Evolutionary conservation across 1,140 invertebrate species (phyloP), one percentile per base, ranked within the genome.

Genomic region (Carcinoscorpius rotundicauda): DNA sequence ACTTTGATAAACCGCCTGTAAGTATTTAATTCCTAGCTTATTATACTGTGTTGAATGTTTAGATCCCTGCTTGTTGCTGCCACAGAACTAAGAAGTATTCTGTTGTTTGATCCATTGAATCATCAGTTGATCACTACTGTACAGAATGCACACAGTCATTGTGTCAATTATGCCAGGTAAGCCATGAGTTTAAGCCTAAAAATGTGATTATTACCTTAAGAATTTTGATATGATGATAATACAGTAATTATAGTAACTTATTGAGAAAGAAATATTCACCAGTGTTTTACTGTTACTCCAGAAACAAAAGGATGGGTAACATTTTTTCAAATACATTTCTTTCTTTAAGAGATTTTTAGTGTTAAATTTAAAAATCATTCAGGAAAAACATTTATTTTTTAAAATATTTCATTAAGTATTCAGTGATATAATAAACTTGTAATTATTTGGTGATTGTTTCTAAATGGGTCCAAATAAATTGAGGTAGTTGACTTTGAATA

Each of bases 81-180:
- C 9, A 95, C 91, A 79, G 91, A 97, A 75, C 88, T 87, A 69
- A 89, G 87, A 73, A 89, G 88, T 70, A 84, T 97, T 70, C 79
- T 94, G 67, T 82, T 94, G 71, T 93, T 92, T 80, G 92, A 96
- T 78, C 88, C 91, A 2, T 78, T 91, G 48, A 89, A 84, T 70
- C 85, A 87, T 72, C 83, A 84, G 71, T 81, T 86, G 63, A 83
- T 92, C 62, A 82, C 86, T 71, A 81, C 84, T 64, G 85, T 93
- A 62, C 82, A 84, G 71, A 84, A 89, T 76, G 92, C 92, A 51
- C 93, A 97, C 75, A 80, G 81, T 50, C 89, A 91, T 75, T 93
- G 90, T 81, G 91, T 96, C 0, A 96, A 96, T 76, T 93, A 89
- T 82, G 88, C 95, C n/a, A 76, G 61, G 61, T 62, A 50, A 50